Evolutionary conservation across 1,140 invertebrate genomes (phyloP), one percentile per base, ranked within the genome.

Genomic region (Bemisia tabaci): DNA sequence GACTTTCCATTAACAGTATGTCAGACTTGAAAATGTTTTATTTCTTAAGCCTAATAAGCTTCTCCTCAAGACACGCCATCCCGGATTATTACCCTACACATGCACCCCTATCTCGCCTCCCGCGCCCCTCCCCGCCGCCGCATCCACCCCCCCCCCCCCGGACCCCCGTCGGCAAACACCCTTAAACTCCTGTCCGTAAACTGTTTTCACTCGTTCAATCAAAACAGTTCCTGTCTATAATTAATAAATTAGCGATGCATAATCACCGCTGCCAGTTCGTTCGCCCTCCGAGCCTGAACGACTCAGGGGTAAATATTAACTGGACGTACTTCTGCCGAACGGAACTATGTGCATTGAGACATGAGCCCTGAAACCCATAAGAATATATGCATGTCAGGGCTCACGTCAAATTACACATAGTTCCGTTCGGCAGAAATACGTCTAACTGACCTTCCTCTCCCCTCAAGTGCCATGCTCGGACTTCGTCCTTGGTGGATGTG

Each of bases 31-130:
- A 48, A 48, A 48, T 65, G 11, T 12, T 58, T 12, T 24, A 22
- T 39, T 68, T 61, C 59, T 67, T 26, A 58, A 22, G 33, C 1
- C 33, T 12, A n/a, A 21, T 26, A 24, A 68, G 1, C 9, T 62
- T 26, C 2, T 27, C 11, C n/a, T 67, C 22, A 17, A 23, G 2
- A 62, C 12, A 12, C 21, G n/a, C 25, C 21, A 27, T n/a, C 21
- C 11, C n/a, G 21, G 26, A n/a, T 63, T 21, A 26, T 63, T 60
- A 23, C n/a, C 12, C 2, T 89, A 1, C 79, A 90, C 64, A 88
- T 93, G 1, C 89, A 92, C 74, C 92, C 90, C 73, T 92, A 65
- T 91, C 89, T 1, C 83, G 90, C 1, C 91, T 89, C 39, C 2
- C 21, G 58, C 26, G 12, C 23, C 12, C 12, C 58, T 17, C 21